Evolutionary conservation across 1,140 invertebrate genomes (phyloP).

Genomic region (Drosophila sproati): DNA sequence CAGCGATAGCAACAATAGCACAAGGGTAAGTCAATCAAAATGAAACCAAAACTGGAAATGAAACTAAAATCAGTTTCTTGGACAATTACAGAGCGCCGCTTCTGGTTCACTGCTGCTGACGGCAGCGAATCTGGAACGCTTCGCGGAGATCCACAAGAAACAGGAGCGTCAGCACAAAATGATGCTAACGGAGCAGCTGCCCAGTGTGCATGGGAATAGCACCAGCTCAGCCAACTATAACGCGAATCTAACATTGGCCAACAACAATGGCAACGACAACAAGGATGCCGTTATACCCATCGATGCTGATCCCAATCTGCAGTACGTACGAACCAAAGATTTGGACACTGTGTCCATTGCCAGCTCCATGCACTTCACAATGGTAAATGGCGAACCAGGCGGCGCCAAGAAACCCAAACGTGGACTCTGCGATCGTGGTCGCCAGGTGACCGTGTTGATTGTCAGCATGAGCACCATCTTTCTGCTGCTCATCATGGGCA

Average conservation of each 20-base stretch:
- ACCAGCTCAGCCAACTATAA: constrained; percentile 68
- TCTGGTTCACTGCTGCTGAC: constrained; percentile 91
- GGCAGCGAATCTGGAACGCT: constrained; percentile 89
- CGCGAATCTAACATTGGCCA: constrained; percentile 66
- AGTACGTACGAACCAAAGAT: constrained; percentile 84
- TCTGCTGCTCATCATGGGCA: constrained; percentile 90
- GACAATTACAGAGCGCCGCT: constrained; percentile 89
- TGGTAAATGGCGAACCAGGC: constrained; percentile 91
- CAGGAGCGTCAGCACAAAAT: constrained; percentile 74
- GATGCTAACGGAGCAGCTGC: constrained; percentile 55
- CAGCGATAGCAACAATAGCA: constrained; percentile 90
- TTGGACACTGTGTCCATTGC: constrained; percentile 90
- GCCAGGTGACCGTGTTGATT: constrained; percentile 91
- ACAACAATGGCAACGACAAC: constrained; percentile 13
- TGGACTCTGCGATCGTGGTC: constrained; percentile 88
- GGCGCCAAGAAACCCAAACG: constrained; percentile 85
- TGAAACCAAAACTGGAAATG: background rate
- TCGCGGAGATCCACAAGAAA: constrained; percentile 88
- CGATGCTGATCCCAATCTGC: constrained; percentile 75
- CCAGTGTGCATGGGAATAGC: constrained; percentile 73
- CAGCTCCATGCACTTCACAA: constrained; percentile 93
- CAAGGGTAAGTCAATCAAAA: constrained; percentile 87
- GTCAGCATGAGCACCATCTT: constrained; percentile 92
- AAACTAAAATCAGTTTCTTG: constrained; percentile 46
- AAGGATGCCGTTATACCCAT: constrained; percentile 77